Percentiles rank a stretch among this genome's conserved stretches.
Conservation (phyloP, 2,888 invertebrate species). For the Agonum fuliginosum region DNA sequence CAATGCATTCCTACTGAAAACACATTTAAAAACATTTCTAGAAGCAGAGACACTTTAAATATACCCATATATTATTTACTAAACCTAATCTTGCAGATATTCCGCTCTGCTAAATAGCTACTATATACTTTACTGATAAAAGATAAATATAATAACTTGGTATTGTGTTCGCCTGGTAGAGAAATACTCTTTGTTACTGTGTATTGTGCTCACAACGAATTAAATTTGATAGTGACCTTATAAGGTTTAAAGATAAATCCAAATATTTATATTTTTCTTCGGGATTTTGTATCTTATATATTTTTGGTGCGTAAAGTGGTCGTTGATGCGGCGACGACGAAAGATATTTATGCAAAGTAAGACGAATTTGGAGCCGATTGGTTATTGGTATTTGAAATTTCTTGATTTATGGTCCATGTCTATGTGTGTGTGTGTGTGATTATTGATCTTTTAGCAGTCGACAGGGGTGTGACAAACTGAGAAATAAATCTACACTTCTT, state of each 20-base stretch:
- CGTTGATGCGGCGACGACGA: constrained; percentile 24
- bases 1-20: too few species aligned
- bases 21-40: too few species aligned
- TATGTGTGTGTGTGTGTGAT: constrained; percentile 25
- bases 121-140: too few species aligned
- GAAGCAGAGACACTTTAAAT: too few species aligned
- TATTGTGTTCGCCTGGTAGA: too few species aligned
- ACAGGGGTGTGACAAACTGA: neutral
- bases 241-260: too few species aligned
- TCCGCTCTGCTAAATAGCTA: too few species aligned
- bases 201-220: constrained; percentile 6
- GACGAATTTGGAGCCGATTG: constrained; percentile 57
- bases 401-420: constrained; percentile 49
- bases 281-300: neutral
- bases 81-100: too few species aligned
- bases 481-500: neutral
- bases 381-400: constrained; percentile 49
- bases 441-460: constrained; percentile 2
- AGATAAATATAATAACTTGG: neutral
- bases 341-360: constrained; percentile 51
- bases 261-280: too few species aligned
- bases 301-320: constrained; percentile 2
- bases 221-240: constrained; percentile 23
- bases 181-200: neutral
- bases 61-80: too few species aligned